Conservation (phyloP, 1,140 invertebrate species). For the Branchinecta lynchi region DNA sequence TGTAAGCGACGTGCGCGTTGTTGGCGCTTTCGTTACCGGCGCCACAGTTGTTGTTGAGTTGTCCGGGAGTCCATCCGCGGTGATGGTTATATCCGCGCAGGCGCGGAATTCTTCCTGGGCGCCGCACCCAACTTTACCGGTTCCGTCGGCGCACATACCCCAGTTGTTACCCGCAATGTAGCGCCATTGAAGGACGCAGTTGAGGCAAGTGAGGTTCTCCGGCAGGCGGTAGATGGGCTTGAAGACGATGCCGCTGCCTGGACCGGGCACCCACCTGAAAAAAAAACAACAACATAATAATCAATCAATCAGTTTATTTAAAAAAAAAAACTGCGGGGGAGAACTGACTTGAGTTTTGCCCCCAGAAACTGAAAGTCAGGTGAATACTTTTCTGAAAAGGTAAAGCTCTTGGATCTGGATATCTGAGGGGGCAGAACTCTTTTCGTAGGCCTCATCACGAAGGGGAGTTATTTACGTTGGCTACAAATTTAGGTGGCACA, state of each 20-base stretch:
- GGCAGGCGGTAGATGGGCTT: conserved; percentile 54
- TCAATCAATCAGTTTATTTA: no score
- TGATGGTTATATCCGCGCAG: conserved; percentile 63
- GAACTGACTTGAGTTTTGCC: no score
- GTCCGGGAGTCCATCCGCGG: conserved; percentile 24
- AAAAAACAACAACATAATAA: conserved; percentile 10
- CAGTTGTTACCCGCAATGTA: conserved; percentile 42
- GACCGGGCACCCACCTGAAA: conserved; percentile 48
- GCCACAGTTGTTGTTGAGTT: background rate
- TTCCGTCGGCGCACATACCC: conserved; percentile 33
- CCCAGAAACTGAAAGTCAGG: no score
- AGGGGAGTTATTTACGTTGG: no score
- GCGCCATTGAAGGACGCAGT: conserved; percentile 65
- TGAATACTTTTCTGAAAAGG: no score
- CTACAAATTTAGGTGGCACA: no score
- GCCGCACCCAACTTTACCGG: conserved; percentile 58
- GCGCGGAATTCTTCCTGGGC: conserved; percentile 72
- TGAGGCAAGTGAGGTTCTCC: conserved; percentile 46
- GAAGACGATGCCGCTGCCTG: conserved; percentile 53
- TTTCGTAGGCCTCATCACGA: no score
- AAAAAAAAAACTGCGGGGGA: no score
- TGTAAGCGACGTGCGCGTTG: background rate
- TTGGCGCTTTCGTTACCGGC: background rate
- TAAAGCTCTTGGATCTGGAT: no score
- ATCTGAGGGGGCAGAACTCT: no score